phyloP scores from a whole-genome alignment of 2,888 invertebrate genomes.

The Epinotia demarniana region DNA sequence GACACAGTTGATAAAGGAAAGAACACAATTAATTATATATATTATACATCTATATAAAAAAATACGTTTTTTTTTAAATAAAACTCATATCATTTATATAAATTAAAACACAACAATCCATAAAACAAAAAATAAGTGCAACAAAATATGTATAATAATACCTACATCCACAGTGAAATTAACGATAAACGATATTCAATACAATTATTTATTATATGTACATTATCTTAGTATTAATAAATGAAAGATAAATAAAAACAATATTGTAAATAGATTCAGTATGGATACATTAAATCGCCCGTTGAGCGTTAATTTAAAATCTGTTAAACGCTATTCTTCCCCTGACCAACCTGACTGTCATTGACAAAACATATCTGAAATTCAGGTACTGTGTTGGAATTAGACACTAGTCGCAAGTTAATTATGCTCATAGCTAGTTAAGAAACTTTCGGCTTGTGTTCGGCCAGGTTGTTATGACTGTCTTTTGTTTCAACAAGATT shows the following conservation, averaged over 20 bases:
- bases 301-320: not conserved
- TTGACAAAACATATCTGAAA: not conserved
- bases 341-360: not conserved
- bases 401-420: no score
- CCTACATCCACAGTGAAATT: not conserved
- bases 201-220: no score
- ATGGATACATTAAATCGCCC: not conserved
- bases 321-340: not conserved
- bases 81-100: constrained; percentile 27
- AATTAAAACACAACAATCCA: constrained; percentile 34
- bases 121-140: constrained; percentile 16
- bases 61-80: constrained; percentile 33
- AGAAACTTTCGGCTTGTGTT: no score
- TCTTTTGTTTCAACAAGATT: not conserved
- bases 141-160: constrained; percentile 14
- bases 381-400: not conserved
- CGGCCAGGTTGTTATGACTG: no score
- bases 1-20: constrained; percentile 30
- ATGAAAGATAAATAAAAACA: not conserved
- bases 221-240: constrained; percentile 3
- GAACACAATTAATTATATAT: constrained; percentile 22
- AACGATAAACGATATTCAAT: not conserved
- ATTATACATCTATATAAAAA: constrained; percentile 12
- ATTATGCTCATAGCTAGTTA: no score
- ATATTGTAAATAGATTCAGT: not conserved